Evolutionary conservation across 2,797 vertebrate genomes (phyloP).

Genomic region (Clamator glandarius): DNA sequence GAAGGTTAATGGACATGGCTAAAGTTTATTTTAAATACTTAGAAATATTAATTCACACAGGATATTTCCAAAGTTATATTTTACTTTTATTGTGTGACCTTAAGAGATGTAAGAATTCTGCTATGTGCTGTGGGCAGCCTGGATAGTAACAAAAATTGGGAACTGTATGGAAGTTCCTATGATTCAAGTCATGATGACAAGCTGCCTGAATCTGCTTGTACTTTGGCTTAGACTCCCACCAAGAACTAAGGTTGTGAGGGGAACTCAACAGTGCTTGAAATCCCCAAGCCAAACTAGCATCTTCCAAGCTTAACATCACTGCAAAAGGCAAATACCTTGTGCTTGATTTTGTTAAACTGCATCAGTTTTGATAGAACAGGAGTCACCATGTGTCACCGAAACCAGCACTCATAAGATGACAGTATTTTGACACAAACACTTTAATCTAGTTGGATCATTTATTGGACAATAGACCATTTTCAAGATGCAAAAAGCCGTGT

Average conservation of each 20-base stretch:
- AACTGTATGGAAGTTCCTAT: background rate
- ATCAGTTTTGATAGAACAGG: background rate
- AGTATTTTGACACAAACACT: background rate
- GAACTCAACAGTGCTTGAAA: background rate
- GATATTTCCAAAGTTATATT: background rate
- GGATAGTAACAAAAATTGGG: background rate
- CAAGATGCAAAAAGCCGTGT: background rate
- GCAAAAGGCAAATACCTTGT: background rate
- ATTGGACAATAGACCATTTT: background rate
- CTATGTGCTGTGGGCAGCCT: background rate
- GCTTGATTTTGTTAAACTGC: background rate
- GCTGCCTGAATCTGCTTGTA: background rate
- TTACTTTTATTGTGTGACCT: background rate
- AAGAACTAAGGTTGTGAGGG: background rate
- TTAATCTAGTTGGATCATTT: background rate
- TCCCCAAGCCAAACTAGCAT: background rate
- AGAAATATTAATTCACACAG: background rate
- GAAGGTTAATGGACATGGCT: background rate
- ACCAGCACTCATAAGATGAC: background rate
- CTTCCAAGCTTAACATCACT: background rate
- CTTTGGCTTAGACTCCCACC: background rate
- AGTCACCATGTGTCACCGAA: rapidly evolving
- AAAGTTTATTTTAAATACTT: background rate
- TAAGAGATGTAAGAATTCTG: background rate
- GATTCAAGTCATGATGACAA: background rate